These are phyloP conservation scores for Apeltes quadracus DNA, from an alignment of 2,113 vertebrate species.

Conservation along the genomic window DNA sequence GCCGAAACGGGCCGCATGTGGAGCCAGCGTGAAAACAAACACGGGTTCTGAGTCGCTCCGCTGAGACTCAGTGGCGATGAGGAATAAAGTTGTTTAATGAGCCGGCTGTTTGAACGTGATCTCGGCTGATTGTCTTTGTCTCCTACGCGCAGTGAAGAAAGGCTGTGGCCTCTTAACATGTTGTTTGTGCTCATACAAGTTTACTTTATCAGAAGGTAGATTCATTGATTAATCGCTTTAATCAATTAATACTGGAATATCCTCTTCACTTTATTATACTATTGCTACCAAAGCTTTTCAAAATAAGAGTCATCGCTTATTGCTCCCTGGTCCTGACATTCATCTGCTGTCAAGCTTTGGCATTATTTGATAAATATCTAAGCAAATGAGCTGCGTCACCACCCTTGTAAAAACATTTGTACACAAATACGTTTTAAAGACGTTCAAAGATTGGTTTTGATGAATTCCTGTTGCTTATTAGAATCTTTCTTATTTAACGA, in stretches of 20 bases:
- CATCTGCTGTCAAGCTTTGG: constrained; percentile 28
- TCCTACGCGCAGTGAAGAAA: constrained; percentile 29
- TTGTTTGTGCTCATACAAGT: not conserved
- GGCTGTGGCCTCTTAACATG: constrained; percentile 8
- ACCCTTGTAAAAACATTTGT: constrained; percentile 5
- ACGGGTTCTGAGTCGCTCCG: constrained; percentile 31
- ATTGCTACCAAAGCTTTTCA: not conserved
- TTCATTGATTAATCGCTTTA: not conserved
- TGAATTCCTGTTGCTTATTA: not conserved
- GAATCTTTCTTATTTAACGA: not conserved
- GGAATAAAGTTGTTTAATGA: constrained; percentile 66
- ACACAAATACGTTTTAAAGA: not conserved
- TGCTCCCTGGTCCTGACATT: constrained; percentile 19
- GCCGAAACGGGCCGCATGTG: constrained; percentile 10
- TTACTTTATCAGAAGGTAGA: not conserved
- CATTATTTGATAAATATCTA: constrained; percentile 17
- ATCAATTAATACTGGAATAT: not conserved
- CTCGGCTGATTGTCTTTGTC: constrained; percentile 54
- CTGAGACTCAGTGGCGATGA: constrained; percentile 45
- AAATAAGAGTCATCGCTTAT: not conserved
- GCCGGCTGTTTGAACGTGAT: constrained; percentile 64
- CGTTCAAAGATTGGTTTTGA: too few relatives aligned
- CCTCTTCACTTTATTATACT: not conserved
- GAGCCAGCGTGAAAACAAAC: constrained; percentile 28
- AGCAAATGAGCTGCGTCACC: not conserved